Evolutionary conservation across 2,797 vertebrate species (phyloP).

Genomic region (Columba guinea): DNA sequence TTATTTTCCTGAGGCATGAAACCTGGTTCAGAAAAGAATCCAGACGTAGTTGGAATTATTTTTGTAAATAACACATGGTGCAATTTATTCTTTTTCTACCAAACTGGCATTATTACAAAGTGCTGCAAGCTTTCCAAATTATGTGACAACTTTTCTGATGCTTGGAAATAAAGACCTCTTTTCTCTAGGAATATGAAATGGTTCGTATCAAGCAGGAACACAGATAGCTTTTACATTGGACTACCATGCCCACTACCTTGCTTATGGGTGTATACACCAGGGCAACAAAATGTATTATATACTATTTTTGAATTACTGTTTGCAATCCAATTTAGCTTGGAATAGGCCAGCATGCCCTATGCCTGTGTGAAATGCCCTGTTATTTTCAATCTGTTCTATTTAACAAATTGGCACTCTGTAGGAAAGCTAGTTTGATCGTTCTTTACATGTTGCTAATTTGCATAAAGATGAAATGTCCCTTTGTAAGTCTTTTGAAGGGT

Average conservation of each 20-base stretch:
- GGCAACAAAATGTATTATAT: not conserved
- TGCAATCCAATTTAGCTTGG: conserved; percentile 13
- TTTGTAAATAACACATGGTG: conserved; percentile 48
- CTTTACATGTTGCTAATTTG: conserved; percentile 31
- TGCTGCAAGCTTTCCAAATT: conserved; percentile 10
- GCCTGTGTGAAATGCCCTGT: conserved; percentile 10
- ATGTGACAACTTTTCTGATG: not conserved
- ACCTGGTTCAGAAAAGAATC: not conserved
- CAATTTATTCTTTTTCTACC: conserved; percentile 16
- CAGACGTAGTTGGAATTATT: not conserved
- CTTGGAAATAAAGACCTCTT: not conserved
- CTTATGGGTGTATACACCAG: not conserved
- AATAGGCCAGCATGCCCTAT: not conserved
- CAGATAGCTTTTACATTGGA: not conserved
- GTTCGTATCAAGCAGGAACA: not conserved
- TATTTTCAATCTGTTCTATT: conserved; percentile 62
- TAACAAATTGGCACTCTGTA: conserved; percentile 31
- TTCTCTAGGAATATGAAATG: not conserved
- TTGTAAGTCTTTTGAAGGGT: conserved; percentile 14
- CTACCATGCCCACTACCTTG: not conserved
- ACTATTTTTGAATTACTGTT: conserved; percentile 30
- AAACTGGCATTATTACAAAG: not conserved
- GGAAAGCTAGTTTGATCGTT: conserved; percentile 16
- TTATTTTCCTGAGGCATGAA: conserved; percentile 13
- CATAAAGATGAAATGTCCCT: conserved; percentile 24